Conservation (phyloP, 2,113 vertebrate genomes). For the Monopterus albus region DNA sequence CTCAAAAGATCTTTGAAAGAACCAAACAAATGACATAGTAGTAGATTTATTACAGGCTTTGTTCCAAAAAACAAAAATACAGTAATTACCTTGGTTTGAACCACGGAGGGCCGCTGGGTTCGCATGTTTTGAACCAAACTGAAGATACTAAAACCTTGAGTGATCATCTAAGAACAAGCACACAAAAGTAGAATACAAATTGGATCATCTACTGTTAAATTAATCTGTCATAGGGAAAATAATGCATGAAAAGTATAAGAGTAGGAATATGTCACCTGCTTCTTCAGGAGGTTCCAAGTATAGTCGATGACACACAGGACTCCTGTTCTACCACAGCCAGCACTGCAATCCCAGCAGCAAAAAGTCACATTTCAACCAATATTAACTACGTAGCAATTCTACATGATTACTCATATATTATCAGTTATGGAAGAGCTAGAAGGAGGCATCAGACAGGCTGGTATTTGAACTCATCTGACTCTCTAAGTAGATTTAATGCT, state of each 20-base stretch:
- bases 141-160: conserved; percentile 90
- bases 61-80: background rate
- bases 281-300: conserved; percentile 91
- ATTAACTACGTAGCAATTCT: too few relatives aligned
- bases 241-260: background rate
- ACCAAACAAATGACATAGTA: background rate
- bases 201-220: background rate
- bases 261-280: conserved; percentile 82
- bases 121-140: conserved; percentile 92
- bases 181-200: background rate
- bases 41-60: too few relatives aligned
- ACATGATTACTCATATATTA: background rate
- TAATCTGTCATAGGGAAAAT: background rate
- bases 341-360: conserved; percentile 78
- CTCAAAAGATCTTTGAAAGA: background rate
- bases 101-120: conserved; percentile 92
- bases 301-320: conserved; percentile 94
- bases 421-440: background rate
- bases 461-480: too few relatives aligned
- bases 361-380: background rate
- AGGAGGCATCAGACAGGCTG: too few relatives aligned
- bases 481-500: too few relatives aligned
- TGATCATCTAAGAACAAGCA: conserved; percentile 84
- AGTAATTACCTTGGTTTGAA: conserved; percentile 92
- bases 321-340: conserved; percentile 95